These are phyloP conservation scores for Pachymerium ferrugineum DNA, from an alignment of 2,888 invertebrate genomes.

Conservation along the genomic window DNA sequence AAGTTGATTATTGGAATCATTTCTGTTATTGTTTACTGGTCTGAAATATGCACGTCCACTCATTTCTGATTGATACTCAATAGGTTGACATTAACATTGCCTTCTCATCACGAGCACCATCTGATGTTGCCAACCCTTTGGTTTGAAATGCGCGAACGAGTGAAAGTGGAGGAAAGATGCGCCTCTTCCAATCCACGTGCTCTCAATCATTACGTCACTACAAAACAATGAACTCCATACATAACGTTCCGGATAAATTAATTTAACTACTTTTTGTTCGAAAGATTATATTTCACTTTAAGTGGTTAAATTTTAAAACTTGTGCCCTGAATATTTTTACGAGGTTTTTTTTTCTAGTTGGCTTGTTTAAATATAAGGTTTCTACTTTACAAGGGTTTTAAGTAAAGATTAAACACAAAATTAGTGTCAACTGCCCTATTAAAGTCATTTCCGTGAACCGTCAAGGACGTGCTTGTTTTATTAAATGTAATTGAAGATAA, in stretches of 20 bases:
- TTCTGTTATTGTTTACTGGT: no score
- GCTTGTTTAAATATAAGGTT: no score
- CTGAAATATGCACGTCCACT: neutral
- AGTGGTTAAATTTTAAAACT: neutral
- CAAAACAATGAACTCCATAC: neutral
- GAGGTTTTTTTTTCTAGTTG: no score
- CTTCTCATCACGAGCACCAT: neutral
- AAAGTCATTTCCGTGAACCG: neutral
- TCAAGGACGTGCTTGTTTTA: neutral
- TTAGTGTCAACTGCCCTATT: neutral
- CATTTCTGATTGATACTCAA: no score
- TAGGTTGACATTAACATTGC: neutral
- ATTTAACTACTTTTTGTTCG: neutral
- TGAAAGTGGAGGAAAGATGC: neutral
- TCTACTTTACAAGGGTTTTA: no score
- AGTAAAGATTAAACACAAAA: no score
- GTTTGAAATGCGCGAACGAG: no score
- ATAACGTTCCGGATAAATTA: neutral
- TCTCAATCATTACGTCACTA: neutral
- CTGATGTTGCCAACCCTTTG: neutral
- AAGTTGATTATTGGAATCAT: neutral
- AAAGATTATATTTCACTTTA: neutral
- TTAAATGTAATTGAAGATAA: neutral
- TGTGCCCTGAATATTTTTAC: no score
- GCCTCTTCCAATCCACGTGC: constrained; percentile 21